Evolutionary conservation across 2,888 invertebrate genomes (phyloP).

Genomic region (Nudaria mundana): DNA sequence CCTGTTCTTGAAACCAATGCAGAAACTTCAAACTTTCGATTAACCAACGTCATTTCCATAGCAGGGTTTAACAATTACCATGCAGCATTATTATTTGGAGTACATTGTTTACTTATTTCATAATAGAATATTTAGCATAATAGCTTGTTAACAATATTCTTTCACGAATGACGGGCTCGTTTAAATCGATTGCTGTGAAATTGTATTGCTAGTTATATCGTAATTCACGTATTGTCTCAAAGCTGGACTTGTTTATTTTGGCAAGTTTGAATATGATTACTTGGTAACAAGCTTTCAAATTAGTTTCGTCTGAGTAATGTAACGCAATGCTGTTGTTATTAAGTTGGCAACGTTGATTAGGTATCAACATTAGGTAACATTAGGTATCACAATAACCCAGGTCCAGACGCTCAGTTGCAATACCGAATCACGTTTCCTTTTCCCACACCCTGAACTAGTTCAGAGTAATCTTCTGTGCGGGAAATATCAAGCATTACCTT

Average conservation of each 20-base stretch:
- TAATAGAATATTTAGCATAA: slow-evolving; percentile 39
- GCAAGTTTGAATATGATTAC: background rate
- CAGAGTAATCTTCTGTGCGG: too few species aligned
- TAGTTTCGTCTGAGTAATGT: too few species aligned
- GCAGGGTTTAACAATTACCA: slow-evolving; percentile 32
- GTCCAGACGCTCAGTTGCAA: too few species aligned
- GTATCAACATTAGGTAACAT: too few species aligned
- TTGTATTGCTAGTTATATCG: slow-evolving; percentile 13
- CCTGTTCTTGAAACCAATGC: slow-evolving; percentile 20
- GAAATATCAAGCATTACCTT: too few species aligned
- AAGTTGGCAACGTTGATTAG: too few species aligned
- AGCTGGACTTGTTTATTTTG: background rate
- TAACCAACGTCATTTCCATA: slow-evolving; percentile 35
- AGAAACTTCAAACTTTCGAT: slow-evolving; percentile 33
- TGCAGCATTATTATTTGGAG: slow-evolving; percentile 30
- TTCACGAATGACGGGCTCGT: slow-evolving; percentile 18
- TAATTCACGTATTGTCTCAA: slow-evolving; percentile 19
- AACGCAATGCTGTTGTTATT: too few species aligned
- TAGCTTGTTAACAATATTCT: slow-evolving; percentile 34
- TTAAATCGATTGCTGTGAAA: slow-evolving; percentile 12
- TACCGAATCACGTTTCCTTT: too few species aligned
- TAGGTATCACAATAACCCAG: too few species aligned
- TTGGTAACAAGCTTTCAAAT: too few species aligned
- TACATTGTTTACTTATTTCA: slow-evolving; percentile 40
- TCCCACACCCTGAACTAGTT: too few species aligned